A percentile compares a stretch with the other conserved stretches of the same genome.
phyloP scores from a whole-genome alignment of 2,888 invertebrate genomes.

The Apotomis betuletana region DNA sequence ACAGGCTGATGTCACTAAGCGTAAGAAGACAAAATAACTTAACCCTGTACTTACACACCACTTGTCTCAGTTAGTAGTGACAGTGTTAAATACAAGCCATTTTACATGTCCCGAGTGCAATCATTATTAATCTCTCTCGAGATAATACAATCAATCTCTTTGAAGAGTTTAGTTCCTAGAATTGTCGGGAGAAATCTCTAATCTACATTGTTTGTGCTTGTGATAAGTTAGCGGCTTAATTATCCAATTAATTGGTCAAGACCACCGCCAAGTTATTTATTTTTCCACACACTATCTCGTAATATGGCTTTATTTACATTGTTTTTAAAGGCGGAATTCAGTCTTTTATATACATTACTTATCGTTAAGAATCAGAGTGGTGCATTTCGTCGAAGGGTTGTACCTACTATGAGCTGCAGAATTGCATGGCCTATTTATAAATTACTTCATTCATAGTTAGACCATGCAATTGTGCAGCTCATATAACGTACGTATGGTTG shows the following conservation, averaged over 20 bases:
- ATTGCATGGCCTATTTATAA: no score
- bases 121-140: conserved; percentile 37
- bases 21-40: conserved; percentile 22
- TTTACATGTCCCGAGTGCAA: conserved; percentile 38
- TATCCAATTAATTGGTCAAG: conserved; percentile 24
- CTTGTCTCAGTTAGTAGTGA: conserved; percentile 48
- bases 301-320: neutral
- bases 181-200: conserved; percentile 10
- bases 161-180: conserved; percentile 15
- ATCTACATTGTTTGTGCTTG: conserved; percentile 3
- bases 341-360: no score
- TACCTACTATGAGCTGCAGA: no score
- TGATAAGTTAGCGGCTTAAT: conserved; percentile 5
- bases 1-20: neutral
- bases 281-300: neutral
- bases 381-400: no score
- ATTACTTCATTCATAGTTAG: no score
- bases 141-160: conserved; percentile 36
- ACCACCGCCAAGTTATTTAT: neutral
- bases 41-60: conserved; percentile 40
- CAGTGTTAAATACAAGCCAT: conserved; percentile 42
- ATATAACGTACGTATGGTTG: no score
- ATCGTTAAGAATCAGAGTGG: no score
- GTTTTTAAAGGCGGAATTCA: no score
- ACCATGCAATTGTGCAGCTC: no score